Evolutionary conservation across 2,113 vertebrate genomes (phyloP).

Genomic region (Marmota flaviventris): DNA sequence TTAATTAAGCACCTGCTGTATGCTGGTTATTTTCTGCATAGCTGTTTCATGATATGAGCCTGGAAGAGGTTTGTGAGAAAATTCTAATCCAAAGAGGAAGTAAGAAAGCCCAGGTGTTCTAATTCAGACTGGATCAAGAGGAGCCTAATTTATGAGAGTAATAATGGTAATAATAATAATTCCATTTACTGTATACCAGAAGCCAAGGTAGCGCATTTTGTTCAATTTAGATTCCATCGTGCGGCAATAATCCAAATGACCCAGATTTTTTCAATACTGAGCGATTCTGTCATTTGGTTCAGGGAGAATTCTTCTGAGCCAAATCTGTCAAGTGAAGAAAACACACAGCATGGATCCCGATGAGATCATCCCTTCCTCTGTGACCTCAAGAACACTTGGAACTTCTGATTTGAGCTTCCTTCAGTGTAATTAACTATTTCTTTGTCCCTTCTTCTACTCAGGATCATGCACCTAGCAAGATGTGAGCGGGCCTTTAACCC

Average conservation of each 20-base stretch:
- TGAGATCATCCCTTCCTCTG: background rate
- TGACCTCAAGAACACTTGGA: background rate
- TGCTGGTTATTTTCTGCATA: background rate
- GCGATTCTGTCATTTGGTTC: slow-evolving; percentile 42
- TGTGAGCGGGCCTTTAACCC: background rate
- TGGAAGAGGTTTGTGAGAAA: background rate
- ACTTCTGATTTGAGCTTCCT: background rate
- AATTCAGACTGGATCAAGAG: background rate
- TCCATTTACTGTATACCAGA: background rate
- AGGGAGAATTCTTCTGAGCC: background rate
- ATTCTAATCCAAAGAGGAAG: background rate
- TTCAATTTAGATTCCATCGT: slow-evolving; percentile 26
- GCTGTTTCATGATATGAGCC: background rate
- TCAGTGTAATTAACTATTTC: background rate
- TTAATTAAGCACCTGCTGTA: background rate
- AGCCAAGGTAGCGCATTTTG: background rate
- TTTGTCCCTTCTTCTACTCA: background rate
- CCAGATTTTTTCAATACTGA: slow-evolving; percentile 62
- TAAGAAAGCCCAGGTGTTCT: background rate
- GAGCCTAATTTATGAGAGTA: background rate
- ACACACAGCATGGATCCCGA: background rate
- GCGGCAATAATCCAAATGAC: slow-evolving; percentile 19
- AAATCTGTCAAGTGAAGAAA: background rate
- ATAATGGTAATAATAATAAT: background rate
- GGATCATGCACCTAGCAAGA: background rate